Conservation (phyloP, 2,888 invertebrate genomes). For the Acrocera orbiculus region DNA sequence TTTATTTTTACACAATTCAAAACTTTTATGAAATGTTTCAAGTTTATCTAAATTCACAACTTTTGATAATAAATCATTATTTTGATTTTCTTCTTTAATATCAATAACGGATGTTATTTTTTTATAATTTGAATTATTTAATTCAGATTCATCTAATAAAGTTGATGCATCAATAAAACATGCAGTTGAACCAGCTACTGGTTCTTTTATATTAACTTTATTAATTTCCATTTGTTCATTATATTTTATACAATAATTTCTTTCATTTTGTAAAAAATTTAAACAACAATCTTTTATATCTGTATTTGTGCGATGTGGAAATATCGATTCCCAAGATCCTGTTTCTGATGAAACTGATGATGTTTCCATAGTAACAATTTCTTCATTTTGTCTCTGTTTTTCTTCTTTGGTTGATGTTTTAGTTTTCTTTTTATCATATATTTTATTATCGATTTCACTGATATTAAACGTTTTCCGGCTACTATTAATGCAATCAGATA, state of each 20-base stretch:
- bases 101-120: no score
- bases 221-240: background rate
- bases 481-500: background rate
- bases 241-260: slow-evolving; percentile 17
- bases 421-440: slow-evolving; percentile 10
- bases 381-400: slow-evolving; percentile 43
- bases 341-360: slow-evolving; percentile 46
- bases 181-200: slow-evolving; percentile 24
- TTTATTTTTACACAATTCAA: slow-evolving; percentile 25
- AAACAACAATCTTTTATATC: slow-evolving; percentile 32
- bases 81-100: no score
- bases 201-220: slow-evolving; percentile 2
- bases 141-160: slow-evolving; percentile 50
- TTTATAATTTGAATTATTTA: no score
- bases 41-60: slow-evolving; percentile 19
- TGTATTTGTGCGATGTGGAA: slow-evolving; percentile 26
- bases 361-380: slow-evolving; percentile 42
- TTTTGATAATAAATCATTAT: no score
- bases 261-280: slow-evolving; percentile 31
- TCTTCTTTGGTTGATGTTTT: slow-evolving; percentile 34
- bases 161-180: slow-evolving; percentile 67
- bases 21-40: slow-evolving; percentile 28
- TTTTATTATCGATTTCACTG: slow-evolving; percentile 12
- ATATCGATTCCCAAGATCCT: slow-evolving; percentile 46
- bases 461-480: slow-evolving; percentile 4